These are phyloP conservation scores for Percopsis omiscomaycus DNA, from an alignment of 2,797 vertebrate genomes.

Conservation along the genomic window DNA sequence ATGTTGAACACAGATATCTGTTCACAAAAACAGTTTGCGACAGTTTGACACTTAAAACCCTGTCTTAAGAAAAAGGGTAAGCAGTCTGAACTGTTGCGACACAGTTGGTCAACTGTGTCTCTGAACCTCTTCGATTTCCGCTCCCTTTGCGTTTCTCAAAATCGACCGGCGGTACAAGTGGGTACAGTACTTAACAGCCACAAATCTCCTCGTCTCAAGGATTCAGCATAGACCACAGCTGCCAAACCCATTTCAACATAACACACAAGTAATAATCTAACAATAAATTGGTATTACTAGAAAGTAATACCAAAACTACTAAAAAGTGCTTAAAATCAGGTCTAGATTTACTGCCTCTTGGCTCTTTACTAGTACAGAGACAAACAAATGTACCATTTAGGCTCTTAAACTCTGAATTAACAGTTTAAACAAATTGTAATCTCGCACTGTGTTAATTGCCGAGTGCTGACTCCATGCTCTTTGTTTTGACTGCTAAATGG, in stretches of 20 bases:
- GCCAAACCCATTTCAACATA: no score
- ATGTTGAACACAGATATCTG: constrained; percentile 4
- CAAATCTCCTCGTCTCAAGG: neutral
- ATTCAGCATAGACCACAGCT: neutral
- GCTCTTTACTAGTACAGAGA: no score
- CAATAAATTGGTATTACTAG: no score
- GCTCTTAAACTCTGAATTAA: no score
- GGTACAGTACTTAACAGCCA: neutral
- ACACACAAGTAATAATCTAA: no score
- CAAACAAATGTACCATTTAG: no score
- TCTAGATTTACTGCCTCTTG: no score
- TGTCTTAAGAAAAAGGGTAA: neutral
- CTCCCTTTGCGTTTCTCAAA: constrained; percentile 21
- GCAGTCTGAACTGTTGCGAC: constrained; percentile 35
- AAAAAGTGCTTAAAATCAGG: no score
- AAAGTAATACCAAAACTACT: no score
- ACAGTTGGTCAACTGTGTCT: constrained; percentile 23
- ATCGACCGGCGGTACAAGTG: neutral
- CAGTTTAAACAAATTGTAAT: neutral
- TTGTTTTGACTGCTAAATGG: constrained; percentile 47
- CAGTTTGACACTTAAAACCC: constrained; percentile 11
- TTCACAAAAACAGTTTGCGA: neutral
- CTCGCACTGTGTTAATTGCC: constrained; percentile 51
- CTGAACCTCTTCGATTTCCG: constrained; percentile 37
- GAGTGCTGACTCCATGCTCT: constrained; percentile 27